Percentiles rank a stretch among this genome's conserved stretches.
phyloP scores from a whole-genome alignment of 1,140 invertebrate species.

The Fopius arisanus region DNA sequence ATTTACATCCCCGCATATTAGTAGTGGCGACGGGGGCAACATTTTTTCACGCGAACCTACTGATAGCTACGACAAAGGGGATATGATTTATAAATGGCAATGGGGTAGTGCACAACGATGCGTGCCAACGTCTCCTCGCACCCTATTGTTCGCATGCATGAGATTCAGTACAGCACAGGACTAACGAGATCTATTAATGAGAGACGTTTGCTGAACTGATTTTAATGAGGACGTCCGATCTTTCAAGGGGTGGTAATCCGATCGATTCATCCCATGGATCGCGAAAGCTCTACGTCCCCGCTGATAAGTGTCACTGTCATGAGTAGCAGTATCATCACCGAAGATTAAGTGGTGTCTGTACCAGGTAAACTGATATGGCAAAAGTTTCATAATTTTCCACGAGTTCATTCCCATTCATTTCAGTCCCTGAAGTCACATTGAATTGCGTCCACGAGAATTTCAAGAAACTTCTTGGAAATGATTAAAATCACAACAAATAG shows the following conservation, averaged over 20 bases:
- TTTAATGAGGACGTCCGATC: conserved; percentile 34
- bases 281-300: not conserved
- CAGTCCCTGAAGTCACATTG: too few species aligned
- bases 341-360: too few species aligned
- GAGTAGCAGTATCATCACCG: too few species aligned
- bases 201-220: conserved; percentile 15
- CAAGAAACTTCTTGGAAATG: too few species aligned
- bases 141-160: not conserved
- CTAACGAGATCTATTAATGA: conserved; percentile 34
- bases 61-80: not conserved
- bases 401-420: too few species aligned
- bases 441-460: too few species aligned
- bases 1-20: not conserved
- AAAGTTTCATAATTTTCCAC: too few species aligned
- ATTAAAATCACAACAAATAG: too few species aligned
- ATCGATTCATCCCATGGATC: not conserved
- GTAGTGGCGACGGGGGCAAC: not conserved
- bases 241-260: not conserved
- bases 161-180: conserved; percentile 23
- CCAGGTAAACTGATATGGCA: too few species aligned
- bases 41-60: not conserved
- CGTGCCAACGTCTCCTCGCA: not conserved
- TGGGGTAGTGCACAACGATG: not conserved
- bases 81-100: conserved; percentile 34
- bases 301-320: too few species aligned